These are phyloP conservation scores for Ricordea florida DNA, from an alignment of 92 coral and sea anemone species.

Conservation along the genomic window DNA sequence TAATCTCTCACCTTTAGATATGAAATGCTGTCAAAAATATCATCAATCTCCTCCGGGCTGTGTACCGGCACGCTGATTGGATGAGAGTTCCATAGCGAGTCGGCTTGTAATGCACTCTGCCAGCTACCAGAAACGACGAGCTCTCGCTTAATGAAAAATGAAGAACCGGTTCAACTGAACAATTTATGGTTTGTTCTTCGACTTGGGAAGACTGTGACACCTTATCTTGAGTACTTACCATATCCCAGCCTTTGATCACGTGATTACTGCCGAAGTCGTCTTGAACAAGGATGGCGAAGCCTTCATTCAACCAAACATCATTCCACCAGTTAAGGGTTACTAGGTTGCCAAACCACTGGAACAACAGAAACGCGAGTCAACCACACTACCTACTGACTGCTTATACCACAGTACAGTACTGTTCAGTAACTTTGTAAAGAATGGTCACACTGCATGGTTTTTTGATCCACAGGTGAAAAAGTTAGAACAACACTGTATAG, in stretches of 20 bases:
- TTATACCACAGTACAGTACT: background rate
- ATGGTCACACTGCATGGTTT: too few species aligned
- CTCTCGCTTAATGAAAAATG: slow-evolving; percentile 43
- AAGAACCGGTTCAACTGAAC: background rate
- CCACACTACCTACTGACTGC: background rate
- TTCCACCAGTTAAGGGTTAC: slow-evolving; percentile 78
- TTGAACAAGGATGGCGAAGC: slow-evolving; percentile 63
- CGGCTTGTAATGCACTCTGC: slow-evolving; percentile 60
- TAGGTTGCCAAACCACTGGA: slow-evolving; percentile 79
- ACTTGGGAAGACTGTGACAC: background rate
- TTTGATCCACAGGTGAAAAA: too few species aligned
- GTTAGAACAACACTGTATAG: too few species aligned
- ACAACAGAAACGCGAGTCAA: background rate
- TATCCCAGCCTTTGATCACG: slow-evolving; percentile 40
- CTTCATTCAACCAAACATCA: slow-evolving; percentile 76
- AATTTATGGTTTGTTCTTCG: background rate
- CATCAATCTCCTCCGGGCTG: slow-evolving; percentile 54
- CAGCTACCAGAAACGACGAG: slow-evolving; percentile 34
- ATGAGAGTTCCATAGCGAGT: slow-evolving; percentile 49
- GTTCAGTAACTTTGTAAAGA: background rate
- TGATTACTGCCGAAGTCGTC: slow-evolving; percentile 48
- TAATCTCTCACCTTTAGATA: slow-evolving; percentile 65
- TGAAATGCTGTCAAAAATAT: slow-evolving; percentile 56
- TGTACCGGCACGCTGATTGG: slow-evolving; percentile 49
- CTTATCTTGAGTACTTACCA: slow-evolving; percentile 11